phyloP scores from a whole-genome alignment of 1,140 invertebrate species.

The Drosophila funebris region DNA sequence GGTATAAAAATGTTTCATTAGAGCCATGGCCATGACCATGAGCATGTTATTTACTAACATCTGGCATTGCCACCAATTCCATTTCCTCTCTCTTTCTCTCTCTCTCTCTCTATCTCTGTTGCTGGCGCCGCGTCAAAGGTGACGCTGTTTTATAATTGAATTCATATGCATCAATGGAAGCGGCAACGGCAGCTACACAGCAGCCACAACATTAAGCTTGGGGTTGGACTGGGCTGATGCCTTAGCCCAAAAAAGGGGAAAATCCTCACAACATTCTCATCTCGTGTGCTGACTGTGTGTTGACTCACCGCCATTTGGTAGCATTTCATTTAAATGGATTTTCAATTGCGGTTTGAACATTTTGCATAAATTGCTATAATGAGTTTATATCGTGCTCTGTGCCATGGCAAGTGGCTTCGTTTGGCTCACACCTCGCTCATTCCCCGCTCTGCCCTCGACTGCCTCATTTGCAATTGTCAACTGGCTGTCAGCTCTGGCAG shows the following conservation, averaged over 20 bases:
- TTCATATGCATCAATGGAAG: conserved; percentile 83
- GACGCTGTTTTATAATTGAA: conserved; percentile 82
- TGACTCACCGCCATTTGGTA: conserved; percentile 39
- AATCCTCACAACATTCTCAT: conserved; percentile 11
- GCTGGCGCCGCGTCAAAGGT: conserved; percentile 63
- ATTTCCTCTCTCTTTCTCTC: background rate
- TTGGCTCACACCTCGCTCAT: conserved; percentile 15
- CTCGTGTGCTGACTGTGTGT: conserved; percentile 18
- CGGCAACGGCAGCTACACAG: conserved; percentile 40
- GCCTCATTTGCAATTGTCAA: conserved; percentile 72
- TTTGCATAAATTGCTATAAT: conserved; percentile 83
- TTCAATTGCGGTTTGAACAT: conserved; percentile 82
- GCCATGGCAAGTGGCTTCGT: conserved; percentile 59
- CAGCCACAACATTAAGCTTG: conserved; percentile 27
- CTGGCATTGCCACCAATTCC: conserved; percentile 39
- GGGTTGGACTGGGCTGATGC: conserved; percentile 8
- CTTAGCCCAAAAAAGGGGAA: conserved; percentile 12
- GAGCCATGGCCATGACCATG: conserved; percentile 46
- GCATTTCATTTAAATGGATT: conserved; percentile 83
- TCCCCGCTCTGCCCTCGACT: background rate
- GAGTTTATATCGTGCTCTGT: conserved; percentile 67
- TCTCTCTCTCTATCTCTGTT: conserved; percentile 5
- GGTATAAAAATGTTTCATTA: conserved; percentile 71
- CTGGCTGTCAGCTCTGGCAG: conserved; percentile 65
- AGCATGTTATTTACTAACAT: conserved; percentile 54